Base-by-base conservation (phyloP, 2,888 invertebrate species). In the Oscheius sp. region DNA sequence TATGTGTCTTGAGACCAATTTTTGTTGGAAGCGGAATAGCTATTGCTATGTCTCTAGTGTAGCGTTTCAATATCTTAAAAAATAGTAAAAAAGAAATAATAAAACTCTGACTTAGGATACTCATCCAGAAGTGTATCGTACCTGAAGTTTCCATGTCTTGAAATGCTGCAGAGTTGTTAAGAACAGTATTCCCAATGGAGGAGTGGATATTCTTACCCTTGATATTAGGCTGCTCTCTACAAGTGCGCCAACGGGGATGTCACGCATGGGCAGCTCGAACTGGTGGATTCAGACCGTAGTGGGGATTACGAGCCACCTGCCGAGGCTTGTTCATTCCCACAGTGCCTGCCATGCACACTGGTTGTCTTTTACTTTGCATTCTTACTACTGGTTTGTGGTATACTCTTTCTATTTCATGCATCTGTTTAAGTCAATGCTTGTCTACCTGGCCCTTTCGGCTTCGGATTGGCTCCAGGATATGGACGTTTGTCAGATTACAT, bases 391-490 rank as follows among this genome's bases (percentile, higher is more conserved):
- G 42, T 68, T 32, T 35, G 37, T 7, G 2, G 5, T 55, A n/a
- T 37, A 35, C 10, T 35, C 5, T 1, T 21, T 4, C 10, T 53
- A n/a, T n/a, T n/a, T 11, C 32, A 13, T 29, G 10, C 47, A 9
- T n/a, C 55, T 33, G 21, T 37, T 68, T 68, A 9, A 68, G 68
- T 53, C 1, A 68, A 42, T 37, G 68, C 72, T 35, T 79, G 81
- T 35, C 70, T 81, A n/a, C 81, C 81, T 0, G 79, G 78, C 21
- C 81, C 81, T 50, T 77, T 79, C 2, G 73, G 73, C 57, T 77
- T 77, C 58, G 79, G 78, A 1, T 81, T 75, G 21, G 58, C 70
- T 48, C 70, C 60, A n/a, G 70, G 35, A 42, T 50, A 50, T 48
- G 32, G 33, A 35, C 72, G 59, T 72, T 59, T 53, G 53, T 9